phyloP scores from a whole-genome alignment of 2,888 invertebrate genomes.

The Siphlonurus alternatus region DNA sequence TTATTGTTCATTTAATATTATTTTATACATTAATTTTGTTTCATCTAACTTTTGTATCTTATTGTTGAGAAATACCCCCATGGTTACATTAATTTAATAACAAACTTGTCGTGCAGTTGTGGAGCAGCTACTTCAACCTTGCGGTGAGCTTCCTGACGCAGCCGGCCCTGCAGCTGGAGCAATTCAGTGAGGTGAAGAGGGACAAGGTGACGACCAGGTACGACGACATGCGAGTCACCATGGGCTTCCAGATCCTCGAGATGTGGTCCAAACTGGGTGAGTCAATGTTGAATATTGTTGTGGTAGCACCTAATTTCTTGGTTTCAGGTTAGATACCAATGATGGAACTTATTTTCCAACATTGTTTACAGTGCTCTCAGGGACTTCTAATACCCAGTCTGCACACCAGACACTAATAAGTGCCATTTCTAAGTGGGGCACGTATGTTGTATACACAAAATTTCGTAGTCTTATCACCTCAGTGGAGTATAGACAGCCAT shows the following conservation, averaged over 20 bases:
- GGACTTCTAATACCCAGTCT: too few relatives aligned
- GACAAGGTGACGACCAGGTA: conserved; percentile 62
- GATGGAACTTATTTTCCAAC: background rate
- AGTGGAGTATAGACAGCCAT: too few relatives aligned
- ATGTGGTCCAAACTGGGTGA: conserved; percentile 78
- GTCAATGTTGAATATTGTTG: conserved; percentile 8
- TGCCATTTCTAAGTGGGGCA: background rate
- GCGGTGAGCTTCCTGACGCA: conserved; percentile 69
- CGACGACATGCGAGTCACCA: conserved; percentile 79
- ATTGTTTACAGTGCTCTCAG: too few relatives aligned
- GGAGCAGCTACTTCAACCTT: conserved; percentile 62
- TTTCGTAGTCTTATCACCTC: too few relatives aligned
- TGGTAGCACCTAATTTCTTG: background rate
- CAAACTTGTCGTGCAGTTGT: conserved; percentile 32
- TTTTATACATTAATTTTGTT: too few relatives aligned
- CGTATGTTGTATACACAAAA: too few relatives aligned
- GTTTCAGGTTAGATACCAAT: background rate
- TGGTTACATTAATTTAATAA: too few relatives aligned
- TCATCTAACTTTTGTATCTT: too few relatives aligned
- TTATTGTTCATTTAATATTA: too few relatives aligned
- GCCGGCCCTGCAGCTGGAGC: conserved; percentile 61
- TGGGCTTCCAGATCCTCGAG: conserved; percentile 80
- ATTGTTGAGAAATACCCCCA: too few relatives aligned
- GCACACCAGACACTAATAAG: background rate
- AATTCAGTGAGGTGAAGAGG: conserved; percentile 61